phyloP scores from a whole-genome alignment of 2,888 invertebrate genomes.

The Physocephala rufipes region DNA sequence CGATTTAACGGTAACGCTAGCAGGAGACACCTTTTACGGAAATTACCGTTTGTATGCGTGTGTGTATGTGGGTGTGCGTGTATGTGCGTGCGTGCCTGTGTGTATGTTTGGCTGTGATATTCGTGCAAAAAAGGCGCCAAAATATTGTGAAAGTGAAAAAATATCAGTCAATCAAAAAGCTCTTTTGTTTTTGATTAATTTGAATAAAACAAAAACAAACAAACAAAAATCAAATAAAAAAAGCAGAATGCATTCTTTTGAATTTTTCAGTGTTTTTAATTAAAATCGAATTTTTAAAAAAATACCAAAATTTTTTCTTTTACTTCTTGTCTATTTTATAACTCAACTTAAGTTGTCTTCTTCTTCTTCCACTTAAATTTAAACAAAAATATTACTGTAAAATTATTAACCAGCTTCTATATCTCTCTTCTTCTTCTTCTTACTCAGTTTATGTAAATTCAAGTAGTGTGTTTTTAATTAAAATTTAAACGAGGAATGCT shows the following conservation, averaged over 20 bases:
- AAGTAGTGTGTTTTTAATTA: not conserved
- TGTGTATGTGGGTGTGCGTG: not conserved
- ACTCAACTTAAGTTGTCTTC: too few species aligned
- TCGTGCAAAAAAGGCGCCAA: constrained; percentile 20
- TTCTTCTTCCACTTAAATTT: too few species aligned
- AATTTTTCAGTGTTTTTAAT: not conserved
- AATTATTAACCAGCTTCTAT: too few species aligned
- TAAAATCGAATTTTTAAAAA: not conserved
- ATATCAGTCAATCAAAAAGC: not conserved
- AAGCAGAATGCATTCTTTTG: not conserved
- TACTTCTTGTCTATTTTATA: too few species aligned
- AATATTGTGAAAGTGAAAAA: not conserved
- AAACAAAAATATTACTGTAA: too few species aligned
- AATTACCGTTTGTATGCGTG: not conserved
- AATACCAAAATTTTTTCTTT: too few species aligned
- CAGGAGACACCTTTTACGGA: not conserved
- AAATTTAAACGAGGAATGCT: not conserved
- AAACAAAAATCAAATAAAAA: not conserved
- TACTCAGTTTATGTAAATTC: too few species aligned
- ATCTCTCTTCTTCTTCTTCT: too few species aligned
- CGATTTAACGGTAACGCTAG: not conserved
- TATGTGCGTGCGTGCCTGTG: not conserved
- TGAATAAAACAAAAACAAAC: constrained; percentile 5
- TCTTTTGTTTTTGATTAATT: not conserved
- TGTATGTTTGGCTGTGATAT: too few species aligned